A percentile compares a stretch with the other conserved stretches of the same genome.
These are phyloP conservation scores for Lordiphosa andalusiaca DNA, from an alignment of 2,888 invertebrate species.

Conservation along the genomic window DNA sequence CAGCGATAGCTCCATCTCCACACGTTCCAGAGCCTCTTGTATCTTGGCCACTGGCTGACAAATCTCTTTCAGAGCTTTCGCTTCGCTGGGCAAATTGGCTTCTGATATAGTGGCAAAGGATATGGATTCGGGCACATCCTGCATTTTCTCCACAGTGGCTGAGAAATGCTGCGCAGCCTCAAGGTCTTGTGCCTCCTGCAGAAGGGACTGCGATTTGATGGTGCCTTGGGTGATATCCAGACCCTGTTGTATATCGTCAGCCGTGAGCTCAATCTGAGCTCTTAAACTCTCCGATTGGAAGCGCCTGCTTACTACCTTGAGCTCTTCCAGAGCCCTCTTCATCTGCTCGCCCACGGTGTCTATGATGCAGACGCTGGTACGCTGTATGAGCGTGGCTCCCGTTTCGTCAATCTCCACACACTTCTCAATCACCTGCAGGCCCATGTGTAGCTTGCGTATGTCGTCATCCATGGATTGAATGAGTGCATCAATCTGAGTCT, in stretches of 20 bases:
- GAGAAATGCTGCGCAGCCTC: conserved; percentile 79
- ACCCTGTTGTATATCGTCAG: conserved; percentile 82
- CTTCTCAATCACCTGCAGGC: conserved; percentile 85
- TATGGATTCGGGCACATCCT: conserved; percentile 71
- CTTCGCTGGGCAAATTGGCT: conserved; percentile 77
- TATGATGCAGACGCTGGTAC: conserved; percentile 85
- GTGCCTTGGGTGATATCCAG: conserved; percentile 82
- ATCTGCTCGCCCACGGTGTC: conserved; percentile 83
- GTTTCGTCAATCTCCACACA: conserved; percentile 86
- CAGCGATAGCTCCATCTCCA: conserved; percentile 77
- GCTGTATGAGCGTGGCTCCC: conserved; percentile 85
- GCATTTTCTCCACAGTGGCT: conserved; percentile 79
- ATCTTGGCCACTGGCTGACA: conserved; percentile 80
- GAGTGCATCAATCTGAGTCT: conserved; percentile 78
- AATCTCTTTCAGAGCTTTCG: conserved; percentile 75
- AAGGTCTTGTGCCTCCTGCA: conserved; percentile 81
- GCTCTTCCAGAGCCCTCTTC: conserved; percentile 82
- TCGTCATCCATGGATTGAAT: conserved; percentile 83
- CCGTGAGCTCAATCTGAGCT: conserved; percentile 81
- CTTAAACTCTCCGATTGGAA: conserved; percentile 81
- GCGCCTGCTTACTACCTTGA: conserved; percentile 81
- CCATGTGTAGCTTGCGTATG: conserved; percentile 84
- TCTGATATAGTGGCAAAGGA: conserved; percentile 77
- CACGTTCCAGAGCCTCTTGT: conserved; percentile 80
- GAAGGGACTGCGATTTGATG: conserved; percentile 82